Conservation (phyloP, 2,888 invertebrate species). For the Papilio protenor region DNA sequence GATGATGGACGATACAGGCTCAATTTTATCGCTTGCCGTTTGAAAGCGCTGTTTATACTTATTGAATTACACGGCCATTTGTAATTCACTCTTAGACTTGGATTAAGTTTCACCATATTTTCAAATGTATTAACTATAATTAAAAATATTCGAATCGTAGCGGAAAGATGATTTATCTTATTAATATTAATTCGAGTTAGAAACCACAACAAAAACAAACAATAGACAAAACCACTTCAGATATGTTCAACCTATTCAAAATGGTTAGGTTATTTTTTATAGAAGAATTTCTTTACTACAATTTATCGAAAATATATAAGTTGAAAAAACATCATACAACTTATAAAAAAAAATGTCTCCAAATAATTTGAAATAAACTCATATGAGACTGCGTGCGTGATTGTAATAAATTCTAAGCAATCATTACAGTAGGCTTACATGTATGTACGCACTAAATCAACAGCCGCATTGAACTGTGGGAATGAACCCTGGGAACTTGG, state of each 20-base stretch:
- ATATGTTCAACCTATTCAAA: too few species aligned
- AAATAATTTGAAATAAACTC: neutral
- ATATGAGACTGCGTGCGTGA: slow-evolving; percentile 23
- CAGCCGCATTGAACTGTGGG: slow-evolving; percentile 61
- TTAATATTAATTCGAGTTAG: too few species aligned
- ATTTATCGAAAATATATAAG: too few species aligned
- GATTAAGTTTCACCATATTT: neutral
- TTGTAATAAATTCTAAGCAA: slow-evolving; percentile 33
- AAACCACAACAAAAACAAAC: too few species aligned
- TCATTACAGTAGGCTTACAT: slow-evolving; percentile 27
- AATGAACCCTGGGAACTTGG: slow-evolving; percentile 50
- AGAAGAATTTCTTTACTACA: too few species aligned
- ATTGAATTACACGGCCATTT: slow-evolving; percentile 38
- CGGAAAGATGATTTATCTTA: too few species aligned
- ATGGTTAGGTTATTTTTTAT: too few species aligned
- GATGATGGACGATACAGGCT: slow-evolving; percentile 43
- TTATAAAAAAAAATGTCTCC: too few species aligned
- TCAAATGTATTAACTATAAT: neutral
- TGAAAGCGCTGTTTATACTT: slow-evolving; percentile 18
- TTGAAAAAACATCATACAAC: too few species aligned
- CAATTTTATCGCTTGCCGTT: slow-evolving; percentile 24
- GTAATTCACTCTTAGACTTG: slow-evolving; percentile 4
- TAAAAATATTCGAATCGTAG: too few species aligned
- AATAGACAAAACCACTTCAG: too few species aligned
- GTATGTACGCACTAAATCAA: slow-evolving; percentile 48